Evolutionary conservation across 1,140 invertebrate species (phyloP).

Genomic region (Bombus sylvicola): DNA sequence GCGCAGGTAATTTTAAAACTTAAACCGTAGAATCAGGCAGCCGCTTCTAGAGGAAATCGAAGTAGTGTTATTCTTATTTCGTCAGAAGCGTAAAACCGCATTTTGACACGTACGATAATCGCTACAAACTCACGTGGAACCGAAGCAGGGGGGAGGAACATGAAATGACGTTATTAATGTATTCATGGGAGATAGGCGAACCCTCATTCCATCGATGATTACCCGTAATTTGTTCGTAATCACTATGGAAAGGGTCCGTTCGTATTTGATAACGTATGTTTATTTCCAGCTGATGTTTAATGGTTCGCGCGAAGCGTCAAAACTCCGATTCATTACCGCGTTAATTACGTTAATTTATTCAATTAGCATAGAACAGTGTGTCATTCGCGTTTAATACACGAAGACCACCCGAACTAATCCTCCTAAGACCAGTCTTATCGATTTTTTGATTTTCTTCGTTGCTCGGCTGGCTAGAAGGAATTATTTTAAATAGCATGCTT

Average conservation of each 20-base stretch:
- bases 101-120: slow-evolving; percentile 74
- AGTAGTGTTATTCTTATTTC: neutral
- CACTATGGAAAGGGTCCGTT: slow-evolving; percentile 66
- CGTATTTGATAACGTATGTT: slow-evolving; percentile 65
- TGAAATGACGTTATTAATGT: slow-evolving; percentile 74
- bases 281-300: slow-evolving; percentile 35
- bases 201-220: slow-evolving; percentile 72
- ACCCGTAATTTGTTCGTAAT: slow-evolving; percentile 74
- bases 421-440: neutral
- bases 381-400: neutral
- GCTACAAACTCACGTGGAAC: slow-evolving; percentile 57
- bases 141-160: slow-evolving; percentile 1
- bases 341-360: slow-evolving; percentile 15
- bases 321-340: neutral
- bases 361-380: neutral
- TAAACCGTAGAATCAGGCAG: neutral
- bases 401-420: neutral
- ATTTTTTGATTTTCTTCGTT: neutral
- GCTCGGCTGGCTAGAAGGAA: neutral
- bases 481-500: neutral
- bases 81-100: slow-evolving; percentile 55
- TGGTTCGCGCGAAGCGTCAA: neutral
- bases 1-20: neutral
- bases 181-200: slow-evolving; percentile 72
- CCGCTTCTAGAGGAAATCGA: neutral